Evolutionary conservation across 1,140 invertebrate genomes (phyloP).

Genomic region (Euwallacea similis): DNA sequence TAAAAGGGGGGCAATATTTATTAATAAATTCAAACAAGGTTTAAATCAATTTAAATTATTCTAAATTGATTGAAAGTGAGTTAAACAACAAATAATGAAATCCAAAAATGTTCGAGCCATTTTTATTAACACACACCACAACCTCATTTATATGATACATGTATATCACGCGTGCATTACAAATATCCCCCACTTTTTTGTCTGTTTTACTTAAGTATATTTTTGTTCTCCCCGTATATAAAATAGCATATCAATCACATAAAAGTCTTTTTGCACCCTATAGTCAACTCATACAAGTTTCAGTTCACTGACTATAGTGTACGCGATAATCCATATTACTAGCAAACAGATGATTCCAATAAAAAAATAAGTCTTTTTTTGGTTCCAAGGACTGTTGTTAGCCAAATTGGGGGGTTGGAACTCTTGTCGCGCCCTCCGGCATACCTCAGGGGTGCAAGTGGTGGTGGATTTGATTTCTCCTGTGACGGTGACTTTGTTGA

Average conservation of each 20-base stretch:
- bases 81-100: too few relatives aligned
- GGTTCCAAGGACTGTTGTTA: slow-evolving; percentile 58
- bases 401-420: slow-evolving; percentile 48
- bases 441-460: slow-evolving; percentile 49
- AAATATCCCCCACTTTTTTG: too few relatives aligned
- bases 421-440: slow-evolving; percentile 45
- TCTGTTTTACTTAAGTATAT: too few relatives aligned
- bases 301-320: slow-evolving; percentile 43
- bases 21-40: too few relatives aligned
- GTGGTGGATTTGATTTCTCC: slow-evolving; percentile 34
- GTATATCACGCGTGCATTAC: too few relatives aligned
- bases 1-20: too few relatives aligned
- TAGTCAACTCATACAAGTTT: slow-evolving; percentile 27
- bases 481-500: slow-evolving; percentile 39
- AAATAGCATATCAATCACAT: neutral
- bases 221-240: too few relatives aligned
- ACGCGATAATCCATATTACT: slow-evolving; percentile 57
- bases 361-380: slow-evolving; percentile 57
- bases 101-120: too few relatives aligned
- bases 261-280: neutral
- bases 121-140: too few relatives aligned
- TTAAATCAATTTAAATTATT: too few relatives aligned
- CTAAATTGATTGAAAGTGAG: too few relatives aligned
- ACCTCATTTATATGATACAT: too few relatives aligned
- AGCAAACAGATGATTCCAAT: slow-evolving; percentile 54